Evolutionary conservation across 2,113 vertebrate species (phyloP), one percentile per base, ranked within the genome.

Genomic region (Nothobranchius kuhntae): DNA sequence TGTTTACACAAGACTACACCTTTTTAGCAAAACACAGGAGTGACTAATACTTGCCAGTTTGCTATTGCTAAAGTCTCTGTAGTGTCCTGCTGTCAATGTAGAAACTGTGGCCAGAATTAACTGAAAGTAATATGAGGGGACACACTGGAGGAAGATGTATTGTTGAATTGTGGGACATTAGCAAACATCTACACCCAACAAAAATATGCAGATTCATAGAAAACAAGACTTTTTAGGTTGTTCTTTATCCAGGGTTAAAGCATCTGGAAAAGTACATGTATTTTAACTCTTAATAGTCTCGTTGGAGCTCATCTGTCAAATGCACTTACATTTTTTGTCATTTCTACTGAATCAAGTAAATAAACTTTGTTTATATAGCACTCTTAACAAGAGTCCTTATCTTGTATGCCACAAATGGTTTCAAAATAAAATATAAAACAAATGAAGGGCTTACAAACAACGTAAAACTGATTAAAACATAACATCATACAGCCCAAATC

Each of bases 11-110:
- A n/a, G 63, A 71, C 12, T 51, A 21, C 48, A 38, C 35, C 26
- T 80, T 40, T 51, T 65, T 15, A 67, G 26, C 65, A 77, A 9
- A 82, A 73, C 36, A 67, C 59, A 45, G 17, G 17, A 62, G 45
- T 75, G 65, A 80, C 65, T 65, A 86, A 75, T 8, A 3, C 24
- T 63, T 57, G 35, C 66, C 72, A 64, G 38, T 68, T n/a, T 81
- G 44, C 45, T 62, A 47, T 64, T 47, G n/a, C 53, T 30, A 55
- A 68, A 59, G 3, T 48, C 21, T 70, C 56, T 67, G 53, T 8
- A 64, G 21, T 47, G 17, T 53, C 46, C 17, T 36, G 3, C 38
- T 7, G 53, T 74, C 73, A 66, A 56, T 68, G 4, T 65, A 50
- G 50, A 52, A 65, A 40, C 30, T 53, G 53, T 68, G 73, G 55